Percentiles rank a stretch among this genome's conserved stretches.
Conservation (phyloP, 35 echinoderm and acorn worm genomes). For the Anneissia japonica region DNA sequence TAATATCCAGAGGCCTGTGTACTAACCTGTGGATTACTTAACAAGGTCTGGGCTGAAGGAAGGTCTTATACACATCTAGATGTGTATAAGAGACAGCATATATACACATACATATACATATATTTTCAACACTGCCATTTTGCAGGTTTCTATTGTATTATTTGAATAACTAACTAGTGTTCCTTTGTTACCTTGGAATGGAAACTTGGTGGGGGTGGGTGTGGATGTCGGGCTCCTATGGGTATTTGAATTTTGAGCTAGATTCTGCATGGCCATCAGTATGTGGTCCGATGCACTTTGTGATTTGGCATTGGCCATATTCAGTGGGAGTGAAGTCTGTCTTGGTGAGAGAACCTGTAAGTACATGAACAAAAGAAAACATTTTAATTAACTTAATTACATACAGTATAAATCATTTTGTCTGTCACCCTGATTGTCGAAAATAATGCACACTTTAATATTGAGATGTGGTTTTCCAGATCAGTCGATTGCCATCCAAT, state of each 20-base stretch:
- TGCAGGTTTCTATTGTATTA: too few species aligned
- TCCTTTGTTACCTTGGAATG: conserved; percentile 20
- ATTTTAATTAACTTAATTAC: too few species aligned
- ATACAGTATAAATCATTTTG: too few species aligned
- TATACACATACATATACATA: too few species aligned
- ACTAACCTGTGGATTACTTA: background rate
- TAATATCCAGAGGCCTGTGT: too few species aligned
- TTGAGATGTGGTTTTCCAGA: too few species aligned
- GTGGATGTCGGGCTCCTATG: conserved; percentile 2
- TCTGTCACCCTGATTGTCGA: too few species aligned
- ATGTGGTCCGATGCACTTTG: conserved; percentile 87
- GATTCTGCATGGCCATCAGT: conserved; percentile 89
- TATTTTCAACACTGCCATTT: too few species aligned
- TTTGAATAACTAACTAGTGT: too few species aligned
- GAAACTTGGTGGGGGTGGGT: conserved; percentile 28
- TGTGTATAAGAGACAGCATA: too few species aligned
- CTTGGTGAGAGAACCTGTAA: background rate
- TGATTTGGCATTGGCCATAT: conserved; percentile 31
- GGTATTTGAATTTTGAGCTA: conserved; percentile 45
- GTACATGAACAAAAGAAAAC: background rate
- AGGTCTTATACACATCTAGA: conserved; percentile 14
- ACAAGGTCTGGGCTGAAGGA: background rate
- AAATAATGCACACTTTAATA: too few species aligned
- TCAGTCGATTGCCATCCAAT: too few species aligned
- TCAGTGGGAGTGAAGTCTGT: background rate